These are phyloP conservation scores for Ictalurus punctatus DNA, from an alignment of 2,113 vertebrate genomes.

Conservation along the genomic window DNA sequence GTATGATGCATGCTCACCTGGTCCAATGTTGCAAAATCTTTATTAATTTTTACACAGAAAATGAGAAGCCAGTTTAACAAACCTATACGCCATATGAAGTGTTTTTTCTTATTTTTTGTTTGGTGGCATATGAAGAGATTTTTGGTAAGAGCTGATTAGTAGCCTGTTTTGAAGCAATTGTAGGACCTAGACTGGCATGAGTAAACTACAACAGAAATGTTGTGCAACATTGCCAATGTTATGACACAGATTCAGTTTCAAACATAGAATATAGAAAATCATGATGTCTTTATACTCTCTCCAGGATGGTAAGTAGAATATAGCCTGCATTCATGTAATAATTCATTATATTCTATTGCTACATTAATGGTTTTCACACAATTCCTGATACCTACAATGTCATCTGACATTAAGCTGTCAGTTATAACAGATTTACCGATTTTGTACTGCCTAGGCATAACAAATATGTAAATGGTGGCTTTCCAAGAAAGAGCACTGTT, in stretches of 20 bases:
- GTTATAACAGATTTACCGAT: background rate
- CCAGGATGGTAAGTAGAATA: background rate
- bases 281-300: background rate
- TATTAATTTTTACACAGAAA: background rate
- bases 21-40: slow-evolving; percentile 18
- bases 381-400: background rate
- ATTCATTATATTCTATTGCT: background rate
- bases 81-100: background rate
- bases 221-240: background rate
- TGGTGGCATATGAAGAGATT: background rate
- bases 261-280: background rate
- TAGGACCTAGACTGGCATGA: background rate
- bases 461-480: background rate
- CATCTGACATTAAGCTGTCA: background rate
- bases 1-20: background rate
- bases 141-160: background rate
- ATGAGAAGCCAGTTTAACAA: slow-evolving; percentile 12
- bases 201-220: background rate
- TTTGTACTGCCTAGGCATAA: background rate
- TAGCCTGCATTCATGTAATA: slow-evolving; percentile 7
- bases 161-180: background rate
- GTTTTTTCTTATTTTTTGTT: background rate
- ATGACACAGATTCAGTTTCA: slow-evolving; percentile 7
- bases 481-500: background rate
- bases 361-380: background rate